phyloP scores from a whole-genome alignment of 2,888 invertebrate genomes.

The Hyposoter didymator region DNA sequence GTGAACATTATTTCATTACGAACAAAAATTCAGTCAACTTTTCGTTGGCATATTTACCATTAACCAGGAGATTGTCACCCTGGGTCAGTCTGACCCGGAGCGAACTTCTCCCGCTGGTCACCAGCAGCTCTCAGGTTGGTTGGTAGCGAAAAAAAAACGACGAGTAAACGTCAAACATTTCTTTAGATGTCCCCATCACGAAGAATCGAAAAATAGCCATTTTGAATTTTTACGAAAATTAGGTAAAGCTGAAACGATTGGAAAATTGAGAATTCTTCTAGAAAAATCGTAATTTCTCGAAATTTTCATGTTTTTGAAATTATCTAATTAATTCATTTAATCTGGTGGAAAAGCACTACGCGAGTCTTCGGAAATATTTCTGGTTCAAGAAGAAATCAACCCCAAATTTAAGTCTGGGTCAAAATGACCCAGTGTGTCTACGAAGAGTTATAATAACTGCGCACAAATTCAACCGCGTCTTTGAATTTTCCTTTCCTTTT shows the following conservation, averaged over 20 bases:
- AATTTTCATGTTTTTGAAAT: neutral
- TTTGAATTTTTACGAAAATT: neutral
- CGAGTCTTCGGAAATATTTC: too few relatives aligned
- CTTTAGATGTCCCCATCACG: too few relatives aligned
- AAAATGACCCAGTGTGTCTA: neutral
- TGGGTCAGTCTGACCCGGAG: neutral
- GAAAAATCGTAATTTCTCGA: neutral
- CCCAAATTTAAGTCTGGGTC: neutral
- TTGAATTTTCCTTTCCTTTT: slow-evolving; percentile 25
- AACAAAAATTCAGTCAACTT: neutral
- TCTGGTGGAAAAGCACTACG: too few relatives aligned
- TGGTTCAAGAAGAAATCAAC: too few relatives aligned
- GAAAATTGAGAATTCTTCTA: neutral
- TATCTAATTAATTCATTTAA: neutral
- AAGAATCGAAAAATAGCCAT: neutral
- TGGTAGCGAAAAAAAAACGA: too few relatives aligned
- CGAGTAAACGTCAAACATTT: too few relatives aligned
- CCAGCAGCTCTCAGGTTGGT: too few relatives aligned
- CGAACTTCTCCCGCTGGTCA: too few relatives aligned
- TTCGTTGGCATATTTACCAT: neutral
- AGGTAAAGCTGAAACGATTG: neutral
- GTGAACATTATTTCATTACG: neutral
- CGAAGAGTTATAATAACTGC: neutral
- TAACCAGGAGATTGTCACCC: neutral
- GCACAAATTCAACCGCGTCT: neutral